Evolutionary conservation across 2,113 vertebrate species (phyloP), one percentile per base, ranked within the genome.

Genomic region (Conger conger): DNA sequence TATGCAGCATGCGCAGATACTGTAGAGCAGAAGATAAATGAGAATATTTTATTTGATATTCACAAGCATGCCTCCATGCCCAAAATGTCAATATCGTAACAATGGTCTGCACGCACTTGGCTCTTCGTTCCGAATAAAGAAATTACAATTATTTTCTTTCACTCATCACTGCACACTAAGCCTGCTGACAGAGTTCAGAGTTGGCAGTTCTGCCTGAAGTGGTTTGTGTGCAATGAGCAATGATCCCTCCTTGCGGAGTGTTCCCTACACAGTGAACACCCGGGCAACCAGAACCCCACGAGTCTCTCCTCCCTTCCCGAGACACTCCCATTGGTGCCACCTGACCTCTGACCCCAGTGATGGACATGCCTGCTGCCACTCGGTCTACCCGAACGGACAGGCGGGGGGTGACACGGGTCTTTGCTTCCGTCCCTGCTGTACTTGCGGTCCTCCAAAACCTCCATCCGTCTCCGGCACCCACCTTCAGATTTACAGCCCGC

Each of bases 401-500:
- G 37, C 11, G n/a, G 17, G 17, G 50, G 9, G 63, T 68, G n/a
- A 63, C 18, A 63, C 33, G 54, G 60, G 11, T 17, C 35, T 63
- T 30, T 13, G n/a, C 60, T 15, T 82, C 54, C 5, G n/a, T 16
- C 54, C 45, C 40, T 38, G 33, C 13, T 27, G n/a, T 17, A 11
- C 81, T n/a, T 38, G 50, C 18, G 8, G 54, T 8, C 16, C 16
- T 38, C 17, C 30, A 35, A 82, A 20, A 23, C 57, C 37, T 20
- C 36, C 17, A 23, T 37, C 36, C n/a, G 27, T 81, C 23, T 53
- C 80, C 42, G 5, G 23, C 30, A 53, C 81, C 54, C 33, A 35
- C 81, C 81, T 63, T 63, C 50, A 36, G 63, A 82, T 82, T 63
- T 63, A 63, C 57, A 30, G 35, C 82, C 60, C 63, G 30, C 82